Evolutionary conservation across 2,888 invertebrate genomes (phyloP).

Genomic region (Drosophila emarginata): DNA sequence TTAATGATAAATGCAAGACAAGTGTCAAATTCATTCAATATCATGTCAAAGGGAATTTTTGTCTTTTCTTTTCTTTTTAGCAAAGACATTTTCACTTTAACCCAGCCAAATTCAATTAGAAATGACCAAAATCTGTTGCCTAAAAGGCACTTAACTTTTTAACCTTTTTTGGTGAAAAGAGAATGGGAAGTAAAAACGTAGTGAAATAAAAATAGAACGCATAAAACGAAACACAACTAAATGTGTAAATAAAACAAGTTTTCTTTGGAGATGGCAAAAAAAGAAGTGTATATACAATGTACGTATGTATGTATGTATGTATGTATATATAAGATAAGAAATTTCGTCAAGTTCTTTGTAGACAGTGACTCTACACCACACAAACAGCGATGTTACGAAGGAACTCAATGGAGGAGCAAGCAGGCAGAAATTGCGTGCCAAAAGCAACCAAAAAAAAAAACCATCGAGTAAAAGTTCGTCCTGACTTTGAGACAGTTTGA

Average conservation of each 20-base stretch:
- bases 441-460: background rate
- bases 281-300: background rate
- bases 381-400: conserved; percentile 19
- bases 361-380: background rate
- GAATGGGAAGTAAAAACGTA: conserved; percentile 7
- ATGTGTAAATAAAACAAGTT: conserved; percentile 34
- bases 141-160: background rate
- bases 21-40: background rate
- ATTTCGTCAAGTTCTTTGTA: background rate
- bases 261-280: background rate
- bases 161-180: background rate
- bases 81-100: too few species aligned
- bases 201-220: conserved; percentile 7
- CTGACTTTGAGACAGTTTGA: conserved; percentile 25
- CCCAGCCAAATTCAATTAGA: background rate
- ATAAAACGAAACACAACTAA: conserved; percentile 20
- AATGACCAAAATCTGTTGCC: background rate
- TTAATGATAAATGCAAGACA: background rate
- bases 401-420: background rate
- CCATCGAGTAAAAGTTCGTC: conserved; percentile 1
- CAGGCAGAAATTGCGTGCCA: conserved; percentile 7
- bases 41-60: background rate
- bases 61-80: background rate
- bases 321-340: background rate
- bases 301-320: background rate